Conservation (phyloP, 2,888 invertebrate species). For the Meloe dianella region DNA sequence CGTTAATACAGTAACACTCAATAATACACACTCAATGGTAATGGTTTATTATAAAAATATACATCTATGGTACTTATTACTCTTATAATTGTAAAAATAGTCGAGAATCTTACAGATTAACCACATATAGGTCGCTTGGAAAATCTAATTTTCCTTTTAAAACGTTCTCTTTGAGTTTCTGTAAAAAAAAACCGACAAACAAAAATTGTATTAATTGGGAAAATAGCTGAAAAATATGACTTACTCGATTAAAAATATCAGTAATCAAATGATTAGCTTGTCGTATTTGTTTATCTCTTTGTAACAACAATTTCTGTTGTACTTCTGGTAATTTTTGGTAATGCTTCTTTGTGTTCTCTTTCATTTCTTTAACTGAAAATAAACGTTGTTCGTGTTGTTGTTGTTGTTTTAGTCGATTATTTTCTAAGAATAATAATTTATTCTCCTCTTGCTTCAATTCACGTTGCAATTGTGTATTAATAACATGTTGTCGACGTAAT, state of each 20-base stretch:
- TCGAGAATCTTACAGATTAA: constrained; percentile 58
- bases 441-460: constrained; percentile 59
- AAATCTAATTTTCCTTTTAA: constrained; percentile 70
- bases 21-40: too few species aligned
- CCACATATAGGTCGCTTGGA: constrained; percentile 68
- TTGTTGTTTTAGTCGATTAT: constrained; percentile 25
- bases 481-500: constrained; percentile 55
- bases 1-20: too few species aligned
- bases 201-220: constrained; percentile 18
- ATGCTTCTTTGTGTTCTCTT: constrained; percentile 65
- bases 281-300: constrained; percentile 63
- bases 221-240: constrained; percentile 25
- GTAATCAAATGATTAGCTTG: constrained; percentile 77
- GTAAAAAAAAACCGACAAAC: constrained; percentile 49
- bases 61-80: background rate
- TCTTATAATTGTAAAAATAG: background rate
- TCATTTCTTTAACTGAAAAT: constrained; percentile 63
- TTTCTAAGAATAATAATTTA: constrained; percentile 48
- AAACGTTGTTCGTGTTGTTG: constrained; percentile 32
- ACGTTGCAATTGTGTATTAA: constrained; percentile 37
- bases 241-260: constrained; percentile 77
- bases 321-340: constrained; percentile 78
- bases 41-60: background rate
- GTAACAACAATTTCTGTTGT: constrained; percentile 66
- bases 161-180: constrained; percentile 73